Evolutionary conservation across 2,797 vertebrate genomes (phyloP), one percentile per base, ranked within the genome.

Genomic region (Aldrovandia affinis): DNA sequence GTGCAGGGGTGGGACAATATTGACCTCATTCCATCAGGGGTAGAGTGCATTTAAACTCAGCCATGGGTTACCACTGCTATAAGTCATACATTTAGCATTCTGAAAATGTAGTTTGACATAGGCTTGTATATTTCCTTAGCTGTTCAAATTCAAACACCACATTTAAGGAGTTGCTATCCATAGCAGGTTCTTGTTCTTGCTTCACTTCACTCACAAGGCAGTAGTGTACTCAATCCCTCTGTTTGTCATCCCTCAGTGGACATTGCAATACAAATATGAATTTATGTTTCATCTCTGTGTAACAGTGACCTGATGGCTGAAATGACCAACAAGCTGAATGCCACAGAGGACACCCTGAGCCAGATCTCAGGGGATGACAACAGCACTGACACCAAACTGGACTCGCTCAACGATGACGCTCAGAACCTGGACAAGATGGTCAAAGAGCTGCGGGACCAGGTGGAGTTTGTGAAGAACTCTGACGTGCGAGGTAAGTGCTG

Each of bases 381-480:
- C 18, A 92, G 88, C 82, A 95, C 95, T 0, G 87, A 93, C 63
- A 39, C 25, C 0, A 94, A 96, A 81, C 92, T 98, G 85, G 95
- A 95, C 0, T 20, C 36, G 0, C 89, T 99, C 73, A 95, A 90
- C 83, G 92, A 91, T 0, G 97, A 99, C 4, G 94, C 96, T 57
- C 94, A 96, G 86, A 97, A 94, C 85, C 92, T 99, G 0, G 95
- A 98, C 83, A 92, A 57, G 0, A 96, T 95, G 0, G 95, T 98
- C 85, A 95, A 96, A 80, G 96, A 98, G 81, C 95, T 99, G 81
- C 94, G 95, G 84, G 96, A 97, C 55, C 98, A 98, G 86, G 93
- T 99, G 1, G 97, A 99, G 91, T 97, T 97, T 87, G 97, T 99
- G 89, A 99, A 98, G 91, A 99, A 98, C 90, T 99, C 98, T 0